Conservation (phyloP, 2,888 invertebrate genomes). For the Heliconius sara region DNA sequence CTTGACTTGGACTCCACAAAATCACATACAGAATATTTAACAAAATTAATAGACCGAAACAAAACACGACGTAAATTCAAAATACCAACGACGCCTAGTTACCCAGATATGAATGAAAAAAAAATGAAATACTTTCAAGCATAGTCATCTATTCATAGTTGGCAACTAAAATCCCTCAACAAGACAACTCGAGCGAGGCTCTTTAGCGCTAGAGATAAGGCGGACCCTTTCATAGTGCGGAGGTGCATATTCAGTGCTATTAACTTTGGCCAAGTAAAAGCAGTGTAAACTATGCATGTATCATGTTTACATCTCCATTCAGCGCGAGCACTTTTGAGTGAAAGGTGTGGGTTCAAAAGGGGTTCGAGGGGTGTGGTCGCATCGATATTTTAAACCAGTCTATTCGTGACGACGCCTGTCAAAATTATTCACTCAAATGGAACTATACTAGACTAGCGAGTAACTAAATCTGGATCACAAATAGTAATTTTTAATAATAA, state of each 20-base stretch:
- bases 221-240: conserved; percentile 63
- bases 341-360: conserved; percentile 63
- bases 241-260: conserved; percentile 67
- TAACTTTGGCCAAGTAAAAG: conserved; percentile 78
- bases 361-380: conserved; percentile 58
- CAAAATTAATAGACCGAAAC: not conserved
- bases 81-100: not conserved
- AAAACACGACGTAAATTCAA: not conserved
- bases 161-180: conserved; percentile 45
- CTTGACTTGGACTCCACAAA: not conserved
- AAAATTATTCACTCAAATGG: not conserved
- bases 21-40: not conserved
- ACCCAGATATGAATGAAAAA: conserved; percentile 10
- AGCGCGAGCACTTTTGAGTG: conserved; percentile 63
- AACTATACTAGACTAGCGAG: not conserved
- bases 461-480: not conserved
- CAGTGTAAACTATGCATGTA: conserved; percentile 75
- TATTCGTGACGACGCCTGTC: not conserved
- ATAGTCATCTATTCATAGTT: conserved; percentile 44
- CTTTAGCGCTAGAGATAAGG: conserved; percentile 70
- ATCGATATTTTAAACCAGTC: conserved; percentile 28
- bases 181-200: conserved; percentile 60
- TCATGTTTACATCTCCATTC: conserved; percentile 80
- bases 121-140: conserved; percentile 39
- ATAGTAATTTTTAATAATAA: no score